phyloP scores from a whole-genome alignment of 2,888 invertebrate species.

The Seira ritae region DNA sequence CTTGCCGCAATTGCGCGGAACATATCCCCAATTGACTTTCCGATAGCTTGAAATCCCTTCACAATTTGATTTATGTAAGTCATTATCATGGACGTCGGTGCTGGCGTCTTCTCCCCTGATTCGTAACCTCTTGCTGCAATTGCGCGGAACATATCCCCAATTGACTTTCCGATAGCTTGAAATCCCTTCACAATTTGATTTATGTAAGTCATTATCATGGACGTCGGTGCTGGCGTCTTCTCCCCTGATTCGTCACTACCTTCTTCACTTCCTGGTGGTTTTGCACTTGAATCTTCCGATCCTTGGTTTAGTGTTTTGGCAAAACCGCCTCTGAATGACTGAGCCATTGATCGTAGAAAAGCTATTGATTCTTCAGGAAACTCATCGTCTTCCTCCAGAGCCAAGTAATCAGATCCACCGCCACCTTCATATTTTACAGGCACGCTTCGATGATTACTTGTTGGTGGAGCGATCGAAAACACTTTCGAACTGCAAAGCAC shows the following conservation, averaged over 20 bases:
- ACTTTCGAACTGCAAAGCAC: too few species aligned
- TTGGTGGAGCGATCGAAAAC: too few species aligned
- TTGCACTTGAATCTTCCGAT: background rate
- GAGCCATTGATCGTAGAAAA: constrained; percentile 25
- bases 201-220: constrained; percentile 20
- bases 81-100: background rate
- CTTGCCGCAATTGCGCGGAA: constrained; percentile 24
- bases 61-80: constrained; percentile 22
- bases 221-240: background rate
- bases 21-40: constrained; percentile 25
- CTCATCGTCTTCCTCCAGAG: constrained; percentile 29
- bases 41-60: constrained; percentile 22
- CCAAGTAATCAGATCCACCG: constrained; percentile 23
- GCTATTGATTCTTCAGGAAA: constrained; percentile 27
- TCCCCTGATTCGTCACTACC: background rate
- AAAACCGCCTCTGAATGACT: constrained; percentile 24
- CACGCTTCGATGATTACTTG: too few species aligned
- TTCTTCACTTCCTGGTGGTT: background rate
- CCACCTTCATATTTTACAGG: background rate
- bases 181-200: constrained; percentile 25
- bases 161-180: constrained; percentile 23
- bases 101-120: constrained; percentile 14
- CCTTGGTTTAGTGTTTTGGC: constrained; percentile 7
- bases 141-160: constrained; percentile 20
- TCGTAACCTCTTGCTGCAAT: background rate